Evolutionary conservation across 2,797 vertebrate species (phyloP), one percentile per base, ranked within the genome.

Genomic region (Podargus strigoides): DNA sequence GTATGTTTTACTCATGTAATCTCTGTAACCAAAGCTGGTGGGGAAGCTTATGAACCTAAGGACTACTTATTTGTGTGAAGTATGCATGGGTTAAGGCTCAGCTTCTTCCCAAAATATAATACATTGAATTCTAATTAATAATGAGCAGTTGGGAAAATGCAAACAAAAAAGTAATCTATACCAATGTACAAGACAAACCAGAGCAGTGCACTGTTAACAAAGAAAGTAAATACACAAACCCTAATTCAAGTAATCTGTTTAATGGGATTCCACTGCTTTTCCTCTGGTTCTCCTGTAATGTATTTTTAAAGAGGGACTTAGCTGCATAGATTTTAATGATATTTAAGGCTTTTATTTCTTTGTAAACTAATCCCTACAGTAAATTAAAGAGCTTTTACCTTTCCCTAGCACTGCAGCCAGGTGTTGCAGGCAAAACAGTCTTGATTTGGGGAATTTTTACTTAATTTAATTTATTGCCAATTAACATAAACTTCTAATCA

Each of bases 281-380:
- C 27, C 46, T 93, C 63, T 27, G 30, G 10, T 46, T 59, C 73
- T 85, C 41, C 73, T 44, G 46, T 72, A 64, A 30, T 30, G 28
- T 44, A 39, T 89, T 77, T 42, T 44, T 84, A 66, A 82, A 93
- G 59, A 82, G 55, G 32, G 3, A 81, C 85, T 95, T 96, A 69
- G 62, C 72, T 93, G 79, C 75, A 88, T 9, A 67, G 80, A 90
- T 39, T 32, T 91, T 90, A 88, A 83, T 92, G 67, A 72, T 55
- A 91, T 87, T 88, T 84, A 92, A 95, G 49, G 83, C 76, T 80
- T 73, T 86, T 95, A 73, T 93, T 79, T 44, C 36, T 87, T 84
- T 83, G 73, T 81, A 78, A 95, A 94, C 49, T 85, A 95, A 97
- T 94, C 81, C 87, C 81, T 94, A 86, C 92, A 90, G 94, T 94